phyloP scores from a whole-genome alignment of 1,140 invertebrate species.

The Orius insidiosus region DNA sequence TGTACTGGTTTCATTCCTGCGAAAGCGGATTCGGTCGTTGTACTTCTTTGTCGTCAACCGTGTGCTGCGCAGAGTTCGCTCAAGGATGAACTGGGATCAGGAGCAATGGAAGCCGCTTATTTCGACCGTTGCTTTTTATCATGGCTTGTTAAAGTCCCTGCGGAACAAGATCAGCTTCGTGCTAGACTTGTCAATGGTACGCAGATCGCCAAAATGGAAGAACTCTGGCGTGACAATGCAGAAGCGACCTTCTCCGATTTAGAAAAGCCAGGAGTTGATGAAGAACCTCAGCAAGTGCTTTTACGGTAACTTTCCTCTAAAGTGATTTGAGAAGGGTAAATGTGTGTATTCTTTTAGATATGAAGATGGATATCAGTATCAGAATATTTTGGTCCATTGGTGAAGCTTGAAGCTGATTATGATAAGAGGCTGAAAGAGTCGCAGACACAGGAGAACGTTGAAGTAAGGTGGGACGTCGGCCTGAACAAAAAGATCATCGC shows the following conservation, averaged over 20 bases:
- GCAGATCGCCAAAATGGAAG: slow-evolving; percentile 95
- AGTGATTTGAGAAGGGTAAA: too few species aligned
- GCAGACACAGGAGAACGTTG: slow-evolving; percentile 95
- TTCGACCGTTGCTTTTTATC: slow-evolving; percentile 82
- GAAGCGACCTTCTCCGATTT: slow-evolving; percentile 95
- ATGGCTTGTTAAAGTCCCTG: slow-evolving; percentile 93
- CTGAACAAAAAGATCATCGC: slow-evolving; percentile 96
- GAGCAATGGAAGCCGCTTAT: slow-evolving; percentile 98
- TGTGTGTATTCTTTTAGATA: slow-evolving; percentile 43
- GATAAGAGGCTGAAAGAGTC: slow-evolving; percentile 96
- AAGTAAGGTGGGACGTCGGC: slow-evolving; percentile 95
- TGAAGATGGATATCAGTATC: slow-evolving; percentile 98
- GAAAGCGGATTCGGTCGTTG: slow-evolving; percentile 98
- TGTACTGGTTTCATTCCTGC: slow-evolving; percentile 97
- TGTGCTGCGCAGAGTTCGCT: slow-evolving; percentile 91
- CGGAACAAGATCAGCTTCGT: slow-evolving; percentile 86
- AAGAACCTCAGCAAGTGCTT: slow-evolving; percentile 89
- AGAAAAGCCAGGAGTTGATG: slow-evolving; percentile 92
- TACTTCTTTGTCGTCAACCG: slow-evolving; percentile 89
- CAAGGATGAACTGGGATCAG: slow-evolving; percentile 99
- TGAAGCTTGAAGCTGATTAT: slow-evolving; percentile 96
- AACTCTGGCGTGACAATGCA: slow-evolving; percentile 96
- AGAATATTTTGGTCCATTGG: slow-evolving; percentile 96
- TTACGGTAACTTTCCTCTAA: slow-evolving; percentile 44
- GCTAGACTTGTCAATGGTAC: slow-evolving; percentile 89